Evolutionary conservation across 2,113 vertebrate species (phyloP).

Genomic region (Pedionomus torquatus): DNA sequence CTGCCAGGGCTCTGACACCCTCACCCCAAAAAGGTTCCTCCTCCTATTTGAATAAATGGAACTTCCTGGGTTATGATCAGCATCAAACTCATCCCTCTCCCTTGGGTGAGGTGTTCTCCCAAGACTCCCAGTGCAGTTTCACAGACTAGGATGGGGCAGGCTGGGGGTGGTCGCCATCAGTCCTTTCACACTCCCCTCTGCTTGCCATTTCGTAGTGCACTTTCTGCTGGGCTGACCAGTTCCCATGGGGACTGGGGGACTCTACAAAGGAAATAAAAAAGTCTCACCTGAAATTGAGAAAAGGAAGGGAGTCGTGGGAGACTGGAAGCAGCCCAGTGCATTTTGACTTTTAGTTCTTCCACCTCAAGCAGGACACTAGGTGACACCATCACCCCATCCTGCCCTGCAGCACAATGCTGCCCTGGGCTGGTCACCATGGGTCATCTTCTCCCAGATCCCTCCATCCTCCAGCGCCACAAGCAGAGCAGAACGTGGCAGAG

Average conservation of each 20-base stretch:
- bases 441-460: not conserved
- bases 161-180: not conserved
- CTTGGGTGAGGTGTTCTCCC: not conserved
- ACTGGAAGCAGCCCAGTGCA: not conserved
- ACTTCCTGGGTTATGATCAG: not conserved
- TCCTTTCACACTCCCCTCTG: not conserved
- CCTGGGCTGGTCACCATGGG: not conserved
- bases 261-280: not conserved
- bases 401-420: not conserved
- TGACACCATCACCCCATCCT: not conserved
- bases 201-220: accelerated
- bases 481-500: not conserved
- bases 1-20: too few relatives aligned
- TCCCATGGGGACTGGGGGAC: not conserved
- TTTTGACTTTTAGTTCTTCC: not conserved
- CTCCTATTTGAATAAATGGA: too few relatives aligned
- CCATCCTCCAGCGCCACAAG: not conserved
- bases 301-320: not conserved
- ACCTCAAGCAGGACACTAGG: not conserved
- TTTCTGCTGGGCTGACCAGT: not conserved
- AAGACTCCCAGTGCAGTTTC: not conserved
- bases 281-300: not conserved
- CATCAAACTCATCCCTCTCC: not conserved
- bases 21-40: too few relatives aligned
- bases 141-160: not conserved